These are phyloP conservation scores for Nanorana parkeri DNA, from an alignment of 2,113 vertebrate species.

Conservation along the genomic window DNA sequence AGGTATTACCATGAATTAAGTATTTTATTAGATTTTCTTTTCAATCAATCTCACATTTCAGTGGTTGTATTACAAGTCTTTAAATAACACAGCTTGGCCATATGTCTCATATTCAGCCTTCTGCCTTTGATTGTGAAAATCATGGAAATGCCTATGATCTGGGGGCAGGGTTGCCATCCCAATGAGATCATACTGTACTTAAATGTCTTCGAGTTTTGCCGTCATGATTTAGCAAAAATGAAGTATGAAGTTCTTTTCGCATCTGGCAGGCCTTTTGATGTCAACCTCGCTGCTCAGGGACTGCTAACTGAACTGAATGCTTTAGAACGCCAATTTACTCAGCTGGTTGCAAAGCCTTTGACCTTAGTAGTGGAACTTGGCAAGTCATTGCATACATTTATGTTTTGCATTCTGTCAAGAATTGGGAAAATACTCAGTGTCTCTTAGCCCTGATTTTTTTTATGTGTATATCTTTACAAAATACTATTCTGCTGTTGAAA, in stretches of 20 bases:
- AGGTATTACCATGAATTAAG: slow-evolving; percentile 50
- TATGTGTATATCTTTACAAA: slow-evolving; percentile 65
- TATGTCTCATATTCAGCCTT: slow-evolving; percentile 55
- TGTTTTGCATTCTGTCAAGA: slow-evolving; percentile 82
- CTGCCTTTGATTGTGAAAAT: slow-evolving; percentile 63
- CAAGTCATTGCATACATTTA: slow-evolving; percentile 78
- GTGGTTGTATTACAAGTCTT: slow-evolving; percentile 47
- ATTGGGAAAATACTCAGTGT: slow-evolving; percentile 75
- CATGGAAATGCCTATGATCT: slow-evolving; percentile 62
- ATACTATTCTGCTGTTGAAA: slow-evolving; percentile 86
- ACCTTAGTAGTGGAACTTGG: slow-evolving; percentile 83
- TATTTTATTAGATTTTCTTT: slow-evolving; percentile 62
- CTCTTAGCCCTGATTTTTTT: slow-evolving; percentile 71
- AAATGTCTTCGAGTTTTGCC: slow-evolving; percentile 71
- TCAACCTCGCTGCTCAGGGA: slow-evolving; percentile 79
- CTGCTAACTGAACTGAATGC: slow-evolving; percentile 76
- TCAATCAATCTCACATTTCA: slow-evolving; percentile 53
- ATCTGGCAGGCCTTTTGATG: slow-evolving; percentile 83
- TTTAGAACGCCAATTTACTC: slow-evolving; percentile 84
- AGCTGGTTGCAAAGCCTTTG: slow-evolving; percentile 83
- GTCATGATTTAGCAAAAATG: slow-evolving; percentile 77
- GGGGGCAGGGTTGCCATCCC: slow-evolving; percentile 71
- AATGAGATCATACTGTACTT: slow-evolving; percentile 74
- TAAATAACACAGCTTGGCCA: slow-evolving; percentile 60
- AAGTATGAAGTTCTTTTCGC: slow-evolving; percentile 78